Percentiles rank a stretch among this genome's conserved stretches.
These are phyloP conservation scores for Helleia helle DNA, from an alignment of 2,888 invertebrate genomes.

Conservation along the genomic window DNA sequence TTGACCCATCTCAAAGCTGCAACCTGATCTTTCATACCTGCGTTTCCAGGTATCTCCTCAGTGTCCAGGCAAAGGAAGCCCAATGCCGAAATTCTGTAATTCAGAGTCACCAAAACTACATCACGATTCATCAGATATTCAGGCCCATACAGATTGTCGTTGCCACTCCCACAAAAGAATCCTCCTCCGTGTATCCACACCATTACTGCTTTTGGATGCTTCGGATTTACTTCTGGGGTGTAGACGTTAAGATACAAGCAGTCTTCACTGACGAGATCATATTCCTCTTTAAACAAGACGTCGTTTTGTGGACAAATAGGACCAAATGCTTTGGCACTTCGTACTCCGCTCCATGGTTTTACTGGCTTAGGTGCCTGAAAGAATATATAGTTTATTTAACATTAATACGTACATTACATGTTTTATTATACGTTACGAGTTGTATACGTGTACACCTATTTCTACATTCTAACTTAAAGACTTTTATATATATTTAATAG, in stretches of 20 bases:
- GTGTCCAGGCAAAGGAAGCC: constrained; percentile 54
- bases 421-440: no score
- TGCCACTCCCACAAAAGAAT: constrained; percentile 39
- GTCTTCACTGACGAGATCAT: constrained; percentile 36
- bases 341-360: constrained; percentile 44
- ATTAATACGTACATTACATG: no score
- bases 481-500: no score
- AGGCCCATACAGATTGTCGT: constrained; percentile 44
- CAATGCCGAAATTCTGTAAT: constrained; percentile 49
- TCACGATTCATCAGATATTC: constrained; percentile 45
- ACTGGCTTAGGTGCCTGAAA: constrained; percentile 45
- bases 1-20: constrained; percentile 52
- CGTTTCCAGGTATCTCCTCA: constrained; percentile 55
- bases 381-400: no score
- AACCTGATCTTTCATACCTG: constrained; percentile 63
- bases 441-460: no score
- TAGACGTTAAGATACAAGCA: constrained; percentile 58
- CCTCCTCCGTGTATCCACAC: constrained; percentile 54
- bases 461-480: no score
- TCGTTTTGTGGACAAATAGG: constrained; percentile 36
- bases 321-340: constrained; percentile 41
- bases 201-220: constrained; percentile 41
- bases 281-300: constrained; percentile 17
- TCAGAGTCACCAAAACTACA: constrained; percentile 50
- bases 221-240: constrained; percentile 35